Evolutionary conservation across 2,113 vertebrate genomes (phyloP).

Genomic region (Naja naja): DNA sequence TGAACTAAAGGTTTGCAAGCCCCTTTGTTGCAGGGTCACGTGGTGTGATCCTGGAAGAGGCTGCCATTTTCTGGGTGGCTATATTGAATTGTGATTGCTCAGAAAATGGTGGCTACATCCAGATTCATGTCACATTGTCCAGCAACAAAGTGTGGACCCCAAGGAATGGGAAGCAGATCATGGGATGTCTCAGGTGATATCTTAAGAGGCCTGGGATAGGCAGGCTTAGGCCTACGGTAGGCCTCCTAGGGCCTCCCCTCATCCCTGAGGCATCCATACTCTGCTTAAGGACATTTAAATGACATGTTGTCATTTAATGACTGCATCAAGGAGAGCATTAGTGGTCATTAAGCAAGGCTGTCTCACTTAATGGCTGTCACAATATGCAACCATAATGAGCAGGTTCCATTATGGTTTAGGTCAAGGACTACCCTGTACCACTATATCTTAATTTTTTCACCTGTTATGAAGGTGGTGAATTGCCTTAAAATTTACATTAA

Average conservation of each 20-base stretch:
- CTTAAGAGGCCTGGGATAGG: background rate
- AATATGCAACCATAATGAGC: background rate
- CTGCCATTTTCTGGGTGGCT: background rate
- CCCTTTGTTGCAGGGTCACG: background rate
- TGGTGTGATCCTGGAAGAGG: background rate
- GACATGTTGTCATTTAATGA: background rate
- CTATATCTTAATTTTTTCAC: background rate
- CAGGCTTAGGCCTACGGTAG: background rate
- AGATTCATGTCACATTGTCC: background rate
- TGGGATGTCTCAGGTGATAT: background rate
- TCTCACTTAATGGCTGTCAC: background rate
- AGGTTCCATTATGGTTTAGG: background rate
- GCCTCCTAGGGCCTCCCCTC: background rate
- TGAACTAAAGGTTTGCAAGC: background rate
- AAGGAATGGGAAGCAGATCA: background rate
- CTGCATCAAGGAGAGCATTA: background rate
- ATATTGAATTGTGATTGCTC: background rate
- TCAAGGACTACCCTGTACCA: background rate
- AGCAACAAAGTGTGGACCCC: background rate
- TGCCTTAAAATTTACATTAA: background rate
- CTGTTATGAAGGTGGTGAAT: background rate
- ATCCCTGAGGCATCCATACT: background rate
- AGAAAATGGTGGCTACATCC: background rate
- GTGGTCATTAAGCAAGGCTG: background rate
- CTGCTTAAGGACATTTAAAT: background rate